Evolutionary conservation across 2,888 invertebrate species (phyloP).

Genomic region (Gandaritis pyraliata): DNA sequence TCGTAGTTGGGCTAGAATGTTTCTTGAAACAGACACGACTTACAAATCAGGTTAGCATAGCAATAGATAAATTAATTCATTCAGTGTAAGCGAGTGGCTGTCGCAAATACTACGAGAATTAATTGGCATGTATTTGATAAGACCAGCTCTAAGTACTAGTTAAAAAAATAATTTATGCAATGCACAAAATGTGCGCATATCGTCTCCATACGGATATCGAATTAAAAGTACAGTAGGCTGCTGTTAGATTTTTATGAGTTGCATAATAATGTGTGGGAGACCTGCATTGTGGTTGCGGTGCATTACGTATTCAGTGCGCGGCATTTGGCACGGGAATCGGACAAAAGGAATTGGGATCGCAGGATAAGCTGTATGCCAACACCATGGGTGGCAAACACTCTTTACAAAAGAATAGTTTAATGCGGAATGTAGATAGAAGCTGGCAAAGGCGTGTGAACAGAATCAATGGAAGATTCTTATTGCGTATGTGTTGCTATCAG

Average conservation of each 20-base stretch:
- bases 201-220: slow-evolving; percentile 20
- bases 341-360: slow-evolving; percentile 66
- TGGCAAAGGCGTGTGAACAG: slow-evolving; percentile 13
- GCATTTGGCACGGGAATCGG: slow-evolving; percentile 70
- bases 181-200: slow-evolving; percentile 21
- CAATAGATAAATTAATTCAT: slow-evolving; percentile 24
- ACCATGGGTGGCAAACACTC: slow-evolving; percentile 67
- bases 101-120: slow-evolving; percentile 13
- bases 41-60: slow-evolving; percentile 28
- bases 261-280: slow-evolving; percentile 61
- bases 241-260: slow-evolving; percentile 66
- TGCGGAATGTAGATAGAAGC: slow-evolving; percentile 13
- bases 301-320: slow-evolving; percentile 70
- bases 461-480: slow-evolving; percentile 8
- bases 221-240: slow-evolving; percentile 40
- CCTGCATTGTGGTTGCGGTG: slow-evolving; percentile 47
- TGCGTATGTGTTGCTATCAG: slow-evolving; percentile 1
- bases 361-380: slow-evolving; percentile 63
- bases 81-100: slow-evolving; percentile 4
- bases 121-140: slow-evolving; percentile 24
- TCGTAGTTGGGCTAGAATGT: slow-evolving; percentile 18
- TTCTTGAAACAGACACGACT: slow-evolving; percentile 32
- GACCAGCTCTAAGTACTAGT: not conserved
- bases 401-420: slow-evolving; percentile 34
- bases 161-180: slow-evolving; percentile 19